Evolutionary conservation across 2,888 invertebrate species (phyloP).

Genomic region (Drosophila paucipuncta): DNA sequence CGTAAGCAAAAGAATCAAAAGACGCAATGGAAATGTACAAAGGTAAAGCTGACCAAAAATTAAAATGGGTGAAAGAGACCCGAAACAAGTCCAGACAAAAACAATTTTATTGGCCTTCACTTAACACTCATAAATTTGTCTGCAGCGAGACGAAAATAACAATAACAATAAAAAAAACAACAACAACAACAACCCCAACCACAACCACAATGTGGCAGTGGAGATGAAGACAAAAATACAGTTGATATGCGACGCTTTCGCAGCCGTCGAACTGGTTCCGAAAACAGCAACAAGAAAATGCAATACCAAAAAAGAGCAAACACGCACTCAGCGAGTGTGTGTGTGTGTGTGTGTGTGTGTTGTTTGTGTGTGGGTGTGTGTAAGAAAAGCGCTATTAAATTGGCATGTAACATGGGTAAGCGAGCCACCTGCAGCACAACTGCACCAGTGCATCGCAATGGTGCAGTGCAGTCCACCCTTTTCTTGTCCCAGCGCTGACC

Average conservation of each 20-base stretch:
- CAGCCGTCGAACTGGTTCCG: constrained; percentile 70
- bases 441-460: not conserved
- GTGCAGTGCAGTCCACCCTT: constrained; percentile 54
- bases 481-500: constrained; percentile 64
- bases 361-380: constrained; percentile 49
- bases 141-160: constrained; percentile 48
- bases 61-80: not conserved
- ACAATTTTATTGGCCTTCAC: constrained; percentile 81
- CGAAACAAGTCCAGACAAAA: constrained; percentile 66
- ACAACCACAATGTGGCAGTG: constrained; percentile 17
- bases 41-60: constrained; percentile 14
- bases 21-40: constrained; percentile 19
- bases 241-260: constrained; percentile 76
- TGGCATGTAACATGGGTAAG: constrained; percentile 59
- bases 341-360: constrained; percentile 22
- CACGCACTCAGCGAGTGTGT: constrained; percentile 1
- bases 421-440: constrained; percentile 47
- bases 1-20: not conserved
- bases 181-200: not conserved
- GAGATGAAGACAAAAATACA: constrained; percentile 55
- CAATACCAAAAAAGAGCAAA: constrained; percentile 11
- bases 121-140: constrained; percentile 82
- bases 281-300: constrained; percentile 18
- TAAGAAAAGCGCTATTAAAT: constrained; percentile 57
- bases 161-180: constrained; percentile 5